A percentile compares a stretch with the other conserved stretches of the same genome.
These are phyloP conservation scores for Lycaena phlaeas DNA, from an alignment of 2,888 invertebrate species.

Conservation along the genomic window DNA sequence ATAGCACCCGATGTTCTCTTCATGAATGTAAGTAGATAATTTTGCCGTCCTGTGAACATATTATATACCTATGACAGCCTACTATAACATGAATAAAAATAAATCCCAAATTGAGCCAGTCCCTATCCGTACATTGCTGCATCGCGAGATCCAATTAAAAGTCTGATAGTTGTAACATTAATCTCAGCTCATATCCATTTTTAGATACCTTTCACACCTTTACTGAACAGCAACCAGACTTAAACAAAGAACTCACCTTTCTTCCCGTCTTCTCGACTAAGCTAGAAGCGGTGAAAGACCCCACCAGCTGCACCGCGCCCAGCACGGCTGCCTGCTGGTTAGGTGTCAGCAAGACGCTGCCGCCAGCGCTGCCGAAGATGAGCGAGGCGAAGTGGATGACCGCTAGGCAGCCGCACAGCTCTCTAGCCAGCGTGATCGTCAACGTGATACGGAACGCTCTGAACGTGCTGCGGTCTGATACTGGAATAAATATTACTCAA, in stretches of 20 bases:
- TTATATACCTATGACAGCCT: no score
- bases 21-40: no score
- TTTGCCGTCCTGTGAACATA: no score
- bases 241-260: slow-evolving; percentile 40
- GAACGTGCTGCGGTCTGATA: slow-evolving; percentile 49
- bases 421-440: slow-evolving; percentile 52
- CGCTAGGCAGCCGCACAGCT: slow-evolving; percentile 59
- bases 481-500: slow-evolving; percentile 32
- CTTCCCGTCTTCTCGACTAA: slow-evolving; percentile 56
- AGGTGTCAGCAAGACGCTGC: slow-evolving; percentile 40
- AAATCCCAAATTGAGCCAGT: no score
- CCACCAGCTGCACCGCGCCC: slow-evolving; percentile 51
- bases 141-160: no score
- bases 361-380: slow-evolving; percentile 53
- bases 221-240: no score
- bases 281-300: slow-evolving; percentile 52
- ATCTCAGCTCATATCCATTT: no score
- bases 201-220: no score
- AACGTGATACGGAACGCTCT: slow-evolving; percentile 71
- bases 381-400: slow-evolving; percentile 60
- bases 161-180: no score
- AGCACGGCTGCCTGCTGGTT: slow-evolving; percentile 56
- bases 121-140: no score
- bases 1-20: no score
- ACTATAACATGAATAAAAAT: no score